Evolutionary conservation across 2,888 invertebrate species (phyloP).

Genomic region (Boloria selene): DNA sequence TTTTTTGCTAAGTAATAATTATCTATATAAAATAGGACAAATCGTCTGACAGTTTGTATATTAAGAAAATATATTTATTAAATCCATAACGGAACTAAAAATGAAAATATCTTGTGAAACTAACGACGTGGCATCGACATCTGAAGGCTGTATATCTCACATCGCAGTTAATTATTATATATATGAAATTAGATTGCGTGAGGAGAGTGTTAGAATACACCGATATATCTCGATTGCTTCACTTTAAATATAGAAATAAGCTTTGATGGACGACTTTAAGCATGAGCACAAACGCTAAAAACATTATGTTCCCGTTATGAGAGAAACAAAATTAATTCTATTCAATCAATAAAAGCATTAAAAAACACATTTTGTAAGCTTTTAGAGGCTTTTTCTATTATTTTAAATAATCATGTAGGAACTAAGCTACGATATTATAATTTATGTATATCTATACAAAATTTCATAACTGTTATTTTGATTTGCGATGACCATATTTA

Average conservation of each 20-base stretch:
- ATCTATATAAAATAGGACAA: no score
- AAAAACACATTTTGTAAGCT: no score
- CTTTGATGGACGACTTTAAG: constrained; percentile 36
- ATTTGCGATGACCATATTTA: no score
- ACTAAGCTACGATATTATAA: no score
- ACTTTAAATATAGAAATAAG: constrained; percentile 44
- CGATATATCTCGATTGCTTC: constrained; percentile 44
- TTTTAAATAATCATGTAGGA: no score
- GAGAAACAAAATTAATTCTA: not conserved
- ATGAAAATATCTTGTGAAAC: not conserved
- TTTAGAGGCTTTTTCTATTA: no score
- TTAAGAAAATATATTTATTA: no score
- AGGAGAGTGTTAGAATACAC: constrained; percentile 38
- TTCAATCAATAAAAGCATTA: no score
- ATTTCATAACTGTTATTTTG: no score
- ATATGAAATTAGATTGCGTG: constrained; percentile 30
- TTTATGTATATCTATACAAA: no score
- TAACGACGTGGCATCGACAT: not conserved
- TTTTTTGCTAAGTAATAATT: no score
- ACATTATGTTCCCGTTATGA: not conserved
- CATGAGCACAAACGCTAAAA: not conserved
- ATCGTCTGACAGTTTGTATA: no score
- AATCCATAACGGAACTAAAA: not conserved
- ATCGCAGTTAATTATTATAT: constrained; percentile 26
- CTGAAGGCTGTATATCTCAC: constrained; percentile 9